Evolutionary conservation across 92 coral and sea anemone species (phyloP), one percentile per base, ranked within the genome.

Genomic region (Siderastrea siderea): DNA sequence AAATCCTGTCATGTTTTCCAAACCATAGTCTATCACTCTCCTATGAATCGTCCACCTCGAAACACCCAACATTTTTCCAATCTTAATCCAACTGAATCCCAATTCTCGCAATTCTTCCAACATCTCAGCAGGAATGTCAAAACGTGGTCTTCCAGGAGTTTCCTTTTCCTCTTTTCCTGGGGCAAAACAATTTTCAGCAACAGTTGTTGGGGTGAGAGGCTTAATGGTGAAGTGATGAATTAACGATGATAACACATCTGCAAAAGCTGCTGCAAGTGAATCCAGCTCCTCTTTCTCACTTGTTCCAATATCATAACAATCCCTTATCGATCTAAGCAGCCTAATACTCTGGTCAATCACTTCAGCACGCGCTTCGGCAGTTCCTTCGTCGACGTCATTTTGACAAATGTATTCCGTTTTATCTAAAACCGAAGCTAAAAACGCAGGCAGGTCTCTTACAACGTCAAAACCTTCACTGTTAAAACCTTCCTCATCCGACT

Each of bases 81-180:
- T 91, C 90, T 90, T 78, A 77, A 76, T 78, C 90, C 90, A 90
- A 71, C 93, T 90, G 81, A 85, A 90, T 85, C 91, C 88, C 71
- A 86, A 87, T 80, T 75, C 91, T 38, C 85, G 82, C 68, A 86
- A 75, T 79, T 91, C 94, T 71, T 26, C 38, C 38, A 26, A 26
- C 38, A 26, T 26, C 38, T 26, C 38, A 26, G 38, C 38, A 26
- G 38, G 38, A 26, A 26, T 26, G 38, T 26, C 38, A 26, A 26
- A 26, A 26, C 38, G 38, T 26, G 38, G 38, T 26, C 38, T 26
- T 26, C 38, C 38, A 26, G 38, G 38, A 26, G 0, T 26, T 26
- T 26, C 38, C 38, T 26, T 26, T 26, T 26, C 38, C 38, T 26
- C 38, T 26, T 26, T 26, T 26, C 38, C 38, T 26, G 38, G 38